phyloP scores from a whole-genome alignment of 2,113 vertebrate species.

The Anarhynchus alexandrinus region DNA sequence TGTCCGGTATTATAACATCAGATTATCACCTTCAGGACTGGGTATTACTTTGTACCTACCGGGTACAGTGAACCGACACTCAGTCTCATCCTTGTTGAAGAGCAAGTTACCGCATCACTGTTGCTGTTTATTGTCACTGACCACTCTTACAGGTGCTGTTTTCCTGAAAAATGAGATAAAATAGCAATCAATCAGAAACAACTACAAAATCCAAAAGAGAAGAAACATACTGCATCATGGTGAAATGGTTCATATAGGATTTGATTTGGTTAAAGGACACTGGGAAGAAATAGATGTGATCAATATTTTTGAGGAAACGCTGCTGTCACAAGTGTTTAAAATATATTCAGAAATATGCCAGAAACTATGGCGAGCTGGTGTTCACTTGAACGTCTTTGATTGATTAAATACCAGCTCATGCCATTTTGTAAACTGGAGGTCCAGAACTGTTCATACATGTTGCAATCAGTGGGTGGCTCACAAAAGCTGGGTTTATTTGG shows the following conservation, averaged over 20 bases:
- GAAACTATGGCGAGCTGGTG: background rate
- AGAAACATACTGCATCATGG: background rate
- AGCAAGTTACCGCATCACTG: background rate
- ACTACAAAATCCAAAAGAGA: background rate
- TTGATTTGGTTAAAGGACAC: background rate
- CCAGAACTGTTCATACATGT: background rate
- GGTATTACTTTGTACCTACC: background rate
- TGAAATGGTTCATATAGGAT: background rate
- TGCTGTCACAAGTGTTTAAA: background rate
- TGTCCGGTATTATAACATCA: background rate
- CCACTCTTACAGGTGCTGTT: background rate
- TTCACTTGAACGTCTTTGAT: background rate
- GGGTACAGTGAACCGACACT: background rate
- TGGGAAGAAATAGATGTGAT: background rate
- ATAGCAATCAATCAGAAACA: background rate
- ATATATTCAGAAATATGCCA: background rate
- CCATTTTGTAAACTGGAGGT: background rate
- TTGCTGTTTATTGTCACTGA: background rate
- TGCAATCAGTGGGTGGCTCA: slow-evolving; percentile 3
- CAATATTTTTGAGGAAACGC: background rate
- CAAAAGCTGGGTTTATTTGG: slow-evolving; percentile 39
- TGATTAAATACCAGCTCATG: background rate
- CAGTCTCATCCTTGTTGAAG: background rate
- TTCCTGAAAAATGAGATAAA: background rate
- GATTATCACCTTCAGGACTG: background rate